These are phyloP conservation scores for Dolichoris vasculosae DNA, from an alignment of 1,140 invertebrate species.

Conservation along the genomic window DNA sequence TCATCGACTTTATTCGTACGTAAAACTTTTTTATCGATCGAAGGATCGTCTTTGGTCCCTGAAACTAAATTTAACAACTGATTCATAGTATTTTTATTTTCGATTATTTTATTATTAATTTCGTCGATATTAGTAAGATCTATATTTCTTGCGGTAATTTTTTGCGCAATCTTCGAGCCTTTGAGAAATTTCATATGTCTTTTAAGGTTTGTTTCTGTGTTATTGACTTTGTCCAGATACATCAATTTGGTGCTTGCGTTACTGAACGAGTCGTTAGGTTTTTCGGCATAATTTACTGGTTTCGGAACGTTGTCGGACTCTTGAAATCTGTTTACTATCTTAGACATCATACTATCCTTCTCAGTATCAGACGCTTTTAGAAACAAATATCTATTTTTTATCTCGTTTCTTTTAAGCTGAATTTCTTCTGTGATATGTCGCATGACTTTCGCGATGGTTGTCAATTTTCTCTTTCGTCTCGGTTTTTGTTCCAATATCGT, in stretches of 20 bases:
- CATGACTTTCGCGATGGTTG: constrained; percentile 12
- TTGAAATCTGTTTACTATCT: too few species aligned
- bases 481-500: background rate
- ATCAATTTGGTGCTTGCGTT: too few species aligned
- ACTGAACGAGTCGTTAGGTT: too few species aligned
- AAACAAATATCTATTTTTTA: background rate
- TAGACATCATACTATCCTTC: too few species aligned
- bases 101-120: background rate
- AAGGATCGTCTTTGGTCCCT: background rate
- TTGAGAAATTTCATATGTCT: too few species aligned
- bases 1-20: background rate
- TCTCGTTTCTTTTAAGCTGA: background rate
- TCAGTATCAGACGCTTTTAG: background rate
- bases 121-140: background rate
- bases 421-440: constrained; percentile 12
- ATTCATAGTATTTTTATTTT: background rate
- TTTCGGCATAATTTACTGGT: too few species aligned
- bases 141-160: background rate
- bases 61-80: background rate
- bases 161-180: too few species aligned
- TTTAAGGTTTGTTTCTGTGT: too few species aligned
- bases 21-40: background rate
- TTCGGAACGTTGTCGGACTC: too few species aligned
- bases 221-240: too few species aligned
- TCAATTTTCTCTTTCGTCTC: background rate